phyloP scores from a whole-genome alignment of 2,113 vertebrate species.

The Microtus montanus region DNA sequence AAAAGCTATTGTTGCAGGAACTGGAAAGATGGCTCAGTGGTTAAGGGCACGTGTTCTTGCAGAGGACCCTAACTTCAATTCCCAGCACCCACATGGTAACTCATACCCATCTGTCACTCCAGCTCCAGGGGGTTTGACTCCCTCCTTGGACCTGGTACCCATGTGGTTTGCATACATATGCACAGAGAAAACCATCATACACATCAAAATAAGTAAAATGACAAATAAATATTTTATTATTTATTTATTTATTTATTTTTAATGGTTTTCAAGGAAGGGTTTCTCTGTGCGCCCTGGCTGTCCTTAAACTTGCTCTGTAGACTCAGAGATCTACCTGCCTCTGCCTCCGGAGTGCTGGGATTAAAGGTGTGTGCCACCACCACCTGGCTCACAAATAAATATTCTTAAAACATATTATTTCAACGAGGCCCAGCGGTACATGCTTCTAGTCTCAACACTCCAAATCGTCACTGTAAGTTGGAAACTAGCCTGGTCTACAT shows the following conservation, averaged over 20 bases:
- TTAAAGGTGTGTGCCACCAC: not conserved
- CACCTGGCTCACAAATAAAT: not conserved
- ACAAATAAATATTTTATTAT: not conserved
- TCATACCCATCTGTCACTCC: not conserved
- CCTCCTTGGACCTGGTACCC: not conserved
- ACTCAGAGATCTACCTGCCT: too few species aligned
- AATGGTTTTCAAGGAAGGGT: not conserved
- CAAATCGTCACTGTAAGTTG: not conserved
- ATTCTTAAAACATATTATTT: not conserved
- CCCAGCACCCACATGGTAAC: not conserved
- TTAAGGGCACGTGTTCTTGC: not conserved
- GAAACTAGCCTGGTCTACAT: not conserved
- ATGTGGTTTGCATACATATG: not conserved
- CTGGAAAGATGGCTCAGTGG: not conserved
- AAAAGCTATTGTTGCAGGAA: not conserved
- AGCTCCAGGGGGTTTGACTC: not conserved
- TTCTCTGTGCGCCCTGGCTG: not conserved
- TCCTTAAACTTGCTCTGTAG: not conserved
- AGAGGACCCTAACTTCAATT: not conserved
- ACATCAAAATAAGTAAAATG: not conserved
- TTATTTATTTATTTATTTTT: not conserved
- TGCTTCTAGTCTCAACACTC: not conserved
- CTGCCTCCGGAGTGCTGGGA: not conserved
- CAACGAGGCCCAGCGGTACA: not conserved
- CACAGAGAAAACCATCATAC: not conserved